Evolutionary conservation across 2,888 invertebrate species (phyloP).

Genomic region (Drosophila pullipes): DNA sequence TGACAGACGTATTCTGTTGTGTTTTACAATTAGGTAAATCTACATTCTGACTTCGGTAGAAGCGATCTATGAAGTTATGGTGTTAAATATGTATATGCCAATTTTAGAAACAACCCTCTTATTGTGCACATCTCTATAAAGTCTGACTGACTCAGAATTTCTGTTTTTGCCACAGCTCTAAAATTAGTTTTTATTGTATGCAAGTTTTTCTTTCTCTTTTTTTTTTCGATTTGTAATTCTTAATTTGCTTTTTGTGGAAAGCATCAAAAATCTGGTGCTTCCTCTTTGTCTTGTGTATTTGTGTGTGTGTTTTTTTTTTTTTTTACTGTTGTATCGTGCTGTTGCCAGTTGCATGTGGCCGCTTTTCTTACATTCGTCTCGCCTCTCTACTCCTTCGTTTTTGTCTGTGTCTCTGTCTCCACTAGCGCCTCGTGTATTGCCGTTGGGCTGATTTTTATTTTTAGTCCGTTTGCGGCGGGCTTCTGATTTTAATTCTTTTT

Average conservation of each 20-base stretch:
- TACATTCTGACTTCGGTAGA: neutral
- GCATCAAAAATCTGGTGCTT: slow-evolving; percentile 47
- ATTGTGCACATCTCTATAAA: slow-evolving; percentile 26
- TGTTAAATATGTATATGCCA: no score
- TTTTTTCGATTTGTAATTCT: slow-evolving; percentile 67
- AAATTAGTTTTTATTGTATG: slow-evolving; percentile 78
- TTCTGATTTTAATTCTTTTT: slow-evolving; percentile 57
- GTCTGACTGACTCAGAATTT: slow-evolving; percentile 55
- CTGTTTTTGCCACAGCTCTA: slow-evolving; percentile 66
- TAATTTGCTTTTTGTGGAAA: slow-evolving; percentile 67
- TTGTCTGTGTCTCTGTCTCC: slow-evolving; percentile 26
- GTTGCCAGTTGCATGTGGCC: slow-evolving; percentile 54
- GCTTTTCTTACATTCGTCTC: slow-evolving; percentile 18
- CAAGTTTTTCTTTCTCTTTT: slow-evolving; percentile 47
- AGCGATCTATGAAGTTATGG: neutral
- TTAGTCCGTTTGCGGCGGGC: slow-evolving; percentile 66
- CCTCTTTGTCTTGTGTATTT: slow-evolving; percentile 30
- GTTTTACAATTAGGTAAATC: neutral
- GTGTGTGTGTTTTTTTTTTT: neutral
- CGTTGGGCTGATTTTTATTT: slow-evolving; percentile 72
- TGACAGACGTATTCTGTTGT: neutral
- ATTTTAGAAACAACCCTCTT: slow-evolving; percentile 26
- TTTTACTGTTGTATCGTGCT: slow-evolving; percentile 61
- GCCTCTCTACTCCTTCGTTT: slow-evolving; percentile 1
- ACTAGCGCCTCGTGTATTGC: slow-evolving; percentile 47